Base-by-base conservation (phyloP, 2,113 vertebrate species). In the Oreotrochilus melanogaster region DNA sequence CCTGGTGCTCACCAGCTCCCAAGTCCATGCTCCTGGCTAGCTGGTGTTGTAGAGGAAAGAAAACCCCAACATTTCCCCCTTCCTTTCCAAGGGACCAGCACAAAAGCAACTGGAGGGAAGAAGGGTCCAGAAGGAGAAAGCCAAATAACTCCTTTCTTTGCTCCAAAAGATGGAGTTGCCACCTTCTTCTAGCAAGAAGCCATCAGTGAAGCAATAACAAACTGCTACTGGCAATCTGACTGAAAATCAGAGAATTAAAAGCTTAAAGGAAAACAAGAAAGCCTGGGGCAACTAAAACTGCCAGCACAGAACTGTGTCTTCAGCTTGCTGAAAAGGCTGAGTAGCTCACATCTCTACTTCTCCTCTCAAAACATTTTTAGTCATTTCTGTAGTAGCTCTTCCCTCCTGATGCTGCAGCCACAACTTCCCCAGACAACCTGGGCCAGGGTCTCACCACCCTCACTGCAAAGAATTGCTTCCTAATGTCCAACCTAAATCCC, bases 221-320 rank as follows among this genome's bases (percentile, higher is more conserved):
- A 64, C 16, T 7, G 11, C 9, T 33, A 12, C 2, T 35, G 57
- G 39, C 22, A 48, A 58, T 1, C 0, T 28, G 16, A 71, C 5
- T 11, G 51, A 67, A 75, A 75, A 58, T 8, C 1, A 1, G 47
- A 53, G 30, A 54, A 54, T 18, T 66, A 23, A 76, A 70, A 33
- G 47, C 16, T 58, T 24, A 11, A 58, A 65, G 45, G 14, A 10
- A 4, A 50, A 39, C 35, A 54, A 19, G 37, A 37, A 71, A 50
- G 11, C 28, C n/a, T 4, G 2, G 17, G 50, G 35, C 28, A 39
- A 67, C 12, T 30, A 33, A 27, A 45, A 48, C 1, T 23, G 28
- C 25, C 37, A 39, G 27, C 50, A 51, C 2, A 23, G 24, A 64
- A 33, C 3, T 51, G 73, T 14, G 16, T 53, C 43, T 47, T 61